These are phyloP conservation scores for Drosophila santomea DNA, from an alignment of 1,140 invertebrate species.

Conservation along the genomic window DNA sequence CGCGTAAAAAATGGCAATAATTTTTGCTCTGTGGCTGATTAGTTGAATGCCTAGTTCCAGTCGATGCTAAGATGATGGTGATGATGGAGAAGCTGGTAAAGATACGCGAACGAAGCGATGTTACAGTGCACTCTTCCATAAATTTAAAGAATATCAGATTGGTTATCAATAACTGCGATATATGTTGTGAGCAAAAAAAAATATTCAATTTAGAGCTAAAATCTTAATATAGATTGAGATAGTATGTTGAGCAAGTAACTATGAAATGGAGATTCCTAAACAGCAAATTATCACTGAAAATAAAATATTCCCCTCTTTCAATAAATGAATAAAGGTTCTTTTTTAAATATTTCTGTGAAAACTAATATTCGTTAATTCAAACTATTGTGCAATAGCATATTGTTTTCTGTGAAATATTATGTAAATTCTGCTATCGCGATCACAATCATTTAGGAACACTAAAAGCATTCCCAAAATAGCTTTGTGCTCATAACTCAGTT, in stretches of 20 bases:
- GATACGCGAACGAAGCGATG: conserved; percentile 5
- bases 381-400: too few species aligned
- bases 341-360: too few species aligned
- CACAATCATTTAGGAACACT: conserved; percentile 9
- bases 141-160: not conserved
- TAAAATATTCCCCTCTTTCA: too few species aligned
- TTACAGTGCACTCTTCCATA: conserved; percentile 6
- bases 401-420: not conserved
- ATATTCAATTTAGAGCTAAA: not conserved
- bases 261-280: too few species aligned
- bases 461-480: conserved; percentile 36
- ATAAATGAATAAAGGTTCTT: too few species aligned
- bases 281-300: too few species aligned
- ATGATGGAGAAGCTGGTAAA: conserved; percentile 13
- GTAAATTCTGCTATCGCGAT: not conserved
- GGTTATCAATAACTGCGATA: not conserved
- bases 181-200: not conserved
- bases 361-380: too few species aligned
- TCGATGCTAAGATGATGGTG: conserved; percentile 39
- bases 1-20: conserved; percentile 83
- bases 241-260: too few species aligned
- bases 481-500: conserved; percentile 28
- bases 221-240: too few species aligned
- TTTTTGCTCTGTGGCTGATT: conserved; percentile 80
- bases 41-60: conserved; percentile 68